These are phyloP conservation scores for Smutsia gigantea DNA, from an alignment of 2,797 vertebrate species.

Conservation along the genomic window DNA sequence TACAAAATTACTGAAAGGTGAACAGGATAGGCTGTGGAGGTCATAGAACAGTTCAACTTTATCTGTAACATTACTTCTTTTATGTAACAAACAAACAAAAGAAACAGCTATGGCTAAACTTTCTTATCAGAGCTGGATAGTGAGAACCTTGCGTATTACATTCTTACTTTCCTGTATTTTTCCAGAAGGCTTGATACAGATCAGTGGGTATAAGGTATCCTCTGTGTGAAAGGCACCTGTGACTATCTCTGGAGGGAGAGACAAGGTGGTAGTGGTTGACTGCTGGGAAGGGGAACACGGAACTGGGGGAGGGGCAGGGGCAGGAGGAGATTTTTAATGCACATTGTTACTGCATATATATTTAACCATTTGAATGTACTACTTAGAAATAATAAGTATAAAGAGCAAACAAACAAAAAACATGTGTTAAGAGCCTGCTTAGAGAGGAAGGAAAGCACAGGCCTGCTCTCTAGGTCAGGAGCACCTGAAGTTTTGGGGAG, in stretches of 20 bases:
- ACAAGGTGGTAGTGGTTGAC: not conserved
- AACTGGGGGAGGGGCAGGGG: not conserved
- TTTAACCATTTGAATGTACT: not conserved
- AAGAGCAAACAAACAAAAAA: not conserved
- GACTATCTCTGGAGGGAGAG: not conserved
- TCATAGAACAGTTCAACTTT: not conserved
- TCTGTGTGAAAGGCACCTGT: not conserved
- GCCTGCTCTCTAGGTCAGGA: not conserved
- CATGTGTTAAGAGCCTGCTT: not conserved
- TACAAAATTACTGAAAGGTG: not conserved
- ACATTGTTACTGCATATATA: not conserved
- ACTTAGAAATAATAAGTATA: not conserved
- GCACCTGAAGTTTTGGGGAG: not conserved
- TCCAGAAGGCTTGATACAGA: not conserved
- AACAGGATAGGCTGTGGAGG: not conserved
- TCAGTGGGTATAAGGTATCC: not conserved
- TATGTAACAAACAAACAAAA: not conserved
- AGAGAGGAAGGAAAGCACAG: not conserved
- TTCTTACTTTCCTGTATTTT: not conserved
- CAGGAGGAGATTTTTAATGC: not conserved
- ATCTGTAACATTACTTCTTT: not conserved
- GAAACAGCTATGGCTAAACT: not conserved
- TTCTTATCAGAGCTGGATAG: not conserved
- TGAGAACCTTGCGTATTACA: not conserved
- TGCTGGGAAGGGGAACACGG: not conserved